Base-by-base conservation (phyloP, 92 coral and sea anemone genomes). In the Siderastrea siderea region DNA sequence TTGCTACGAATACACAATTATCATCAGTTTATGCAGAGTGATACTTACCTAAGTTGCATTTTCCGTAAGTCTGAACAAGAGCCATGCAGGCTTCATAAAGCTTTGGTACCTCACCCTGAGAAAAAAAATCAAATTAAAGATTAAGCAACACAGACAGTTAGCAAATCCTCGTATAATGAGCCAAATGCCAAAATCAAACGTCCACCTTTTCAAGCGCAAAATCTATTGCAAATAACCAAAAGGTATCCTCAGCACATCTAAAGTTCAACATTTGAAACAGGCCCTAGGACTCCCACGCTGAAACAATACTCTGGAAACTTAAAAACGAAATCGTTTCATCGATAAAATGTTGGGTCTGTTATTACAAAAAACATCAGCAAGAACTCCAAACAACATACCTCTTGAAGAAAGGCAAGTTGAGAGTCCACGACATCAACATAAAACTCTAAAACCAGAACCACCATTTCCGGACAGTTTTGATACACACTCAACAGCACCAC, bases 381-480 rank as follows among this genome's bases (percentile, higher is more conserved):
- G 47, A 50, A 19, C 54, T 61, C 14, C 52, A 58, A 57, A 48
- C 46, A 53, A 86, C 93, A 43, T 63, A 97, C 99, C 92, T 85
- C 86, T 3, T 75, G 75, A 45, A 95, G 79, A 79, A 67, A 94
- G 7, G 87, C 83, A 73, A 95, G 78, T 83, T 95, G 97, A 15
- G 96, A 87, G 52, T 95, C 98, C 8, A 89, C 93, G 11, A 93
- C 81, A 71, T 97, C 98, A 50, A 94, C 95, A 79, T 84, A 95
- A 88, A 95, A 89, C 75, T 94, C 98, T 91, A 97, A 70, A n/a
- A 97, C 93, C 88, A 95, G 53, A 47, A 92, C 93, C 45, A 95
- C 95, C 83, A 96, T 93, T 80, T 97, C 99, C 1, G 99, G 91
- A 66, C 91, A 95, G 82, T 93, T 93, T 46, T 95, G 96, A 79